Percentiles rank a stretch among this genome's conserved stretches.
These are phyloP conservation scores for Hyposmocoma kahamanoa DNA, from an alignment of 1,140 invertebrate genomes.

Conservation along the genomic window DNA sequence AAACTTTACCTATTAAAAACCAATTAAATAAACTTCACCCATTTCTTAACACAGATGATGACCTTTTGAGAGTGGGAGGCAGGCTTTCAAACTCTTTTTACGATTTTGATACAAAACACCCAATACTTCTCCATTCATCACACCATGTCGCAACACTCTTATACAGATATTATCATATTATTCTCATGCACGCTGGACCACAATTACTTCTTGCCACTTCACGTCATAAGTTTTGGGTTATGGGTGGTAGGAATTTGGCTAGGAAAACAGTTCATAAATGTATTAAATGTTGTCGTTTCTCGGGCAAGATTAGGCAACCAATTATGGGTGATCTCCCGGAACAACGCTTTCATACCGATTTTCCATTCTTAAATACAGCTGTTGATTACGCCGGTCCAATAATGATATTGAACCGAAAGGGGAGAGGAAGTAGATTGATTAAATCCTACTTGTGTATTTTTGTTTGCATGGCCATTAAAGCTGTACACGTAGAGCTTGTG, in stretches of 20 bases:
- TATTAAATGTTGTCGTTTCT: conserved; percentile 10
- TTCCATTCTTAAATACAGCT: conserved; percentile 6
- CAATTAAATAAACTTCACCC: conserved; percentile 4
- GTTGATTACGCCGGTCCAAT: conserved; percentile 11
- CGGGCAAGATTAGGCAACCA: conserved; percentile 9
- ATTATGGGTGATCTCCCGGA: conserved; percentile 7
- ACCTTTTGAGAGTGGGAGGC: conserved; percentile 36
- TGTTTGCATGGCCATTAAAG: conserved; percentile 9
- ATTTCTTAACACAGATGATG: not conserved
- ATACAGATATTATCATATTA: conserved; percentile 23
- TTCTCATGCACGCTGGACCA: conserved; percentile 27
- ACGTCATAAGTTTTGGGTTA: conserved; percentile 27
- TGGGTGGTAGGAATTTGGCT: conserved; percentile 17
- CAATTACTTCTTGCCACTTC: conserved; percentile 22
- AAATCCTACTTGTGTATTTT: conserved; percentile 10
- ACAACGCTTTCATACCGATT: conserved; percentile 4
- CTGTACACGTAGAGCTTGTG: conserved; percentile 10
- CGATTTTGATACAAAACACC: conserved; percentile 26
- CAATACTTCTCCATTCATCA: conserved; percentile 32
- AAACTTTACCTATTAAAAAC: not conserved
- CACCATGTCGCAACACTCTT: conserved; percentile 25
- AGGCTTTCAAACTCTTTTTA: conserved; percentile 25
- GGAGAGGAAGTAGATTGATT: conserved; percentile 5
- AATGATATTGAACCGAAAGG: conserved; percentile 2
- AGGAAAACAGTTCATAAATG: conserved; percentile 6